Base-by-base conservation (phyloP, 2,888 invertebrate genomes). In the Luffia ferchaultella region DNA sequence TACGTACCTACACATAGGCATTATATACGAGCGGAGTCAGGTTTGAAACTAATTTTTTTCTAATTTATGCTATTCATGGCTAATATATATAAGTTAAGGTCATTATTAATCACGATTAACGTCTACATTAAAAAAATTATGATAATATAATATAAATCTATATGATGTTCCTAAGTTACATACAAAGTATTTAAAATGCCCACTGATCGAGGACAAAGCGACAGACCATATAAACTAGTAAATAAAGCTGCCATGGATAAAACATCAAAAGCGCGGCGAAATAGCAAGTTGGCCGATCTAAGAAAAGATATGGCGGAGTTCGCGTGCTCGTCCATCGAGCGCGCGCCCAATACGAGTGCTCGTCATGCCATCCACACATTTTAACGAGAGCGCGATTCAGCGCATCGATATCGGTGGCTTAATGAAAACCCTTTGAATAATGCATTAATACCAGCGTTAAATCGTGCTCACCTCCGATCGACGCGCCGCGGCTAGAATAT, bases 371-470 rank as follows among this genome's bases (percentile, higher is more conserved):
- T 82, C 76, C 74, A 76, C 71, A 76, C 74, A 73, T 82, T 78
- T 74, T 80, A 83, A 82, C 79, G 79, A 80, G 82, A 77, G 74
- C 73, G 72, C 73, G 82, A 83, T 83, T 67, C 62, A 61, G 68
- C 65, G 67, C 73, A 64, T 73, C 73, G 82, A 83, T 83, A 78
- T 65, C 64, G 68, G 75, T 73, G 73, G 71, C 65, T 73, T 80
- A 83, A 83, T 83, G 82, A 82, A 83, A 83, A 79, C 78, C 70
- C 69, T 71, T 70, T 83, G 82, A 83, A 83, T 82, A 83, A 83
- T 83, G 82, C 82, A 83, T 82, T 79, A 76, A 82, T 78, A 79
- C 77, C 64, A 74, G 82, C 79, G 79, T 80, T 82, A 79, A 80
- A 80, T 79, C 82, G 80, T 82, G 82, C 76, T 76, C 75, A 75